These are phyloP conservation scores for Drosophila aldrichi DNA, from an alignment of 2,888 invertebrate genomes.

Conservation along the genomic window DNA sequence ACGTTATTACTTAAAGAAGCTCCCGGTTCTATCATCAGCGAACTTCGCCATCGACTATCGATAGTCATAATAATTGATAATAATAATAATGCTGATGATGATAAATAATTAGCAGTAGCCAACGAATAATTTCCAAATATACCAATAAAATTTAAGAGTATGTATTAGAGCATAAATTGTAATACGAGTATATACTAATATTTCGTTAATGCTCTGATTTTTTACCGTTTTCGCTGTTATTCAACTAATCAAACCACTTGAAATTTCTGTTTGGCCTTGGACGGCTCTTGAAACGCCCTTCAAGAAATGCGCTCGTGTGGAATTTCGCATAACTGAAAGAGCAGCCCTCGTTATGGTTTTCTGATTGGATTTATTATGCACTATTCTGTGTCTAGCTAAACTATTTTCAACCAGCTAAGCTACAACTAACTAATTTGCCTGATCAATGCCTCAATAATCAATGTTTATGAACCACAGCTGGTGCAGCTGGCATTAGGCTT, in stretches of 20 bases:
- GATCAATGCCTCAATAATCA: background rate
- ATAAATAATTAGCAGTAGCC: too few relatives aligned
- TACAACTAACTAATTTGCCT: background rate
- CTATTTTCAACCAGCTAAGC: background rate
- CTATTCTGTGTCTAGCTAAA: background rate
- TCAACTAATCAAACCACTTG: too few relatives aligned
- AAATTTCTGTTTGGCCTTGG: background rate
- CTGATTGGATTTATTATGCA: background rate
- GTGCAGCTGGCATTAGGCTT: constrained; percentile 24
- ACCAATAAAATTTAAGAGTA: too few relatives aligned
- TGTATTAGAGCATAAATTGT: too few relatives aligned
- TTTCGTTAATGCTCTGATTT: too few relatives aligned
- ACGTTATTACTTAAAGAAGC: background rate
- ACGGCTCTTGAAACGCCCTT: too few relatives aligned
- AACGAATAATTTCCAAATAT: too few relatives aligned
- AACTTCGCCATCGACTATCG: background rate
- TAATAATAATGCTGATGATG: background rate
- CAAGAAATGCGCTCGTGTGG: background rate
- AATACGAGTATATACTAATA: too few relatives aligned
- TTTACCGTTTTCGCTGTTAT: too few relatives aligned
- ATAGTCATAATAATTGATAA: background rate
- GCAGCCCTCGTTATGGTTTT: background rate
- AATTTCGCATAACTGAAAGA: background rate
- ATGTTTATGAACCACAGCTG: background rate
- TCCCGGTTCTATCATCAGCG: background rate